Conservation (phyloP, 2,888 invertebrate species). For the Amphipyra berbera region DNA sequence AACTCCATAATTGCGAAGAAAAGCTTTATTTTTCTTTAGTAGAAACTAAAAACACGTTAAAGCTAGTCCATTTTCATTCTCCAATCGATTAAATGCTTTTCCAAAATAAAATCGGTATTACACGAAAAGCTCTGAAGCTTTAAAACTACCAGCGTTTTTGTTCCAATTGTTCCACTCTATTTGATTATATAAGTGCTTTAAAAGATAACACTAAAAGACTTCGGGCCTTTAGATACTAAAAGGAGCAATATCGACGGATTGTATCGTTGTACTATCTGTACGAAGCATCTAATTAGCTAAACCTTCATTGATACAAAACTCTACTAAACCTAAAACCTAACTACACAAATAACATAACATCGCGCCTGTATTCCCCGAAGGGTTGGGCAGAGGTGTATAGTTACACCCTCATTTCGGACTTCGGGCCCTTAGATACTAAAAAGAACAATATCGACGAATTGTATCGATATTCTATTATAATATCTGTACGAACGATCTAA, state of each 20-base stretch:
- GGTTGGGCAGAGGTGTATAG: too few species aligned
- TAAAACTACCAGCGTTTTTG: slow-evolving; percentile 35
- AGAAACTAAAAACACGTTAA: slow-evolving; percentile 3
- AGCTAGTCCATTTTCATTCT: slow-evolving; percentile 9
- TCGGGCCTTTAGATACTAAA: slow-evolving; percentile 30
- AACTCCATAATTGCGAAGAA: too few species aligned
- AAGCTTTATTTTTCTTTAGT: not conserved
- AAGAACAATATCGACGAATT: slow-evolving; percentile 40
- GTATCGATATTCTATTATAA: slow-evolving; percentile 37
- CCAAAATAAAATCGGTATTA: slow-evolving; percentile 42
- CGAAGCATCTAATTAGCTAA: not conserved
- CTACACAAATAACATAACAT: too few species aligned
- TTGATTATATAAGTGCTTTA: slow-evolving; percentile 55
- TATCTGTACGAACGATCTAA: slow-evolving; percentile 17
- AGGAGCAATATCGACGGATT: slow-evolving; percentile 40
- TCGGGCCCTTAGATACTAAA: slow-evolving; percentile 29
- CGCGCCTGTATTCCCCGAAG: too few species aligned
- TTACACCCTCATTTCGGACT: too few species aligned
- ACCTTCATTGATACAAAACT: too few species aligned
- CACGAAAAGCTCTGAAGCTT: slow-evolving; percentile 28
- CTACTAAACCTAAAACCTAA: too few species aligned
- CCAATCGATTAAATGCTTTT: slow-evolving; percentile 44
- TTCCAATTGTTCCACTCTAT: slow-evolving; percentile 32
- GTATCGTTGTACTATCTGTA: slow-evolving; percentile 37
- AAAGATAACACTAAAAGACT: slow-evolving; percentile 52